phyloP scores from a whole-genome alignment of 2,888 invertebrate genomes.

The Myopa tessellatipennis region DNA sequence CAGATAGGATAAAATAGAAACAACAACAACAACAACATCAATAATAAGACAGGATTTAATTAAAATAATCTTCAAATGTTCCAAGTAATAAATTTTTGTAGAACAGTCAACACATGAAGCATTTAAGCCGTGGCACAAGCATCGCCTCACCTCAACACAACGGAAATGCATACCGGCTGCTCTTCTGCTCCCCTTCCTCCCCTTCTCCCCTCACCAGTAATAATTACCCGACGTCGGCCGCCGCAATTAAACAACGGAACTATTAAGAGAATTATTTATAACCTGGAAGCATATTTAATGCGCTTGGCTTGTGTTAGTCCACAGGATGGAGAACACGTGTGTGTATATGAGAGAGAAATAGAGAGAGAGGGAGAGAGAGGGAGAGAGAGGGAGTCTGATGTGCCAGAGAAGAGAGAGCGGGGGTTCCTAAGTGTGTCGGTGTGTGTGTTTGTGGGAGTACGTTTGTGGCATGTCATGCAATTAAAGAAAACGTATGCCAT shows the following conservation, averaged over 20 bases:
- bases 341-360: neutral
- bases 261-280: slow-evolving; percentile 44
- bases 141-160: neutral
- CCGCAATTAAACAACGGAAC: slow-evolving; percentile 34
- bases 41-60: neutral
- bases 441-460: slow-evolving; percentile 25
- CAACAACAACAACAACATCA: neutral
- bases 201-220: neutral
- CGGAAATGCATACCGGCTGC: neutral
- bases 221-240: slow-evolving; percentile 23
- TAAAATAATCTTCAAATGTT: neutral
- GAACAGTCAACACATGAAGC: neutral
- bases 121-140: neutral
- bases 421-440: slow-evolving; percentile 27
- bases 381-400: neutral
- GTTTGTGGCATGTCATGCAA: slow-evolving; percentile 32
- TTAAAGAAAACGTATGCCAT: slow-evolving; percentile 37
- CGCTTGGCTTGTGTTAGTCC: slow-evolving; percentile 29
- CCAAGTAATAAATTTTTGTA: slow-evolving; percentile 24
- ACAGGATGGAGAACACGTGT: slow-evolving; percentile 27
- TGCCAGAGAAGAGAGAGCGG: too few species aligned
- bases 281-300: slow-evolving; percentile 38
- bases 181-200: neutral
- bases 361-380: neutral
- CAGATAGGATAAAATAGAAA: too few species aligned